Percentiles rank a stretch among this genome's conserved stretches.
Conservation (phyloP, 2,888 invertebrate species). For the Lithophane leautieri region DNA sequence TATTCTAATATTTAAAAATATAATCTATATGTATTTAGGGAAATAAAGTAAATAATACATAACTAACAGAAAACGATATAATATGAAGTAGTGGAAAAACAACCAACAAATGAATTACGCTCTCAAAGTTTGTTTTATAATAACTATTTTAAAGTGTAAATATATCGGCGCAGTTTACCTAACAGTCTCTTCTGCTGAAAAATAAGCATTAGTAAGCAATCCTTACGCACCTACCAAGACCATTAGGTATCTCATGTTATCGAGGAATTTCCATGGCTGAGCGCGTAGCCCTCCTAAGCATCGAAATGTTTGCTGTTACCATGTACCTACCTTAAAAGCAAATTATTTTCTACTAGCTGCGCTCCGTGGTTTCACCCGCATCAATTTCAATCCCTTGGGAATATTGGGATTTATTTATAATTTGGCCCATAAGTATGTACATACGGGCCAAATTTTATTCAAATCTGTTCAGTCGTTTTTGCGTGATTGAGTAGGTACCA, state of each 20-base stretch:
- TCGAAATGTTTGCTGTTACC: not conserved
- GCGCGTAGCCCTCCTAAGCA: not conserved
- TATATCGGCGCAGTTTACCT: not conserved
- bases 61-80: not conserved
- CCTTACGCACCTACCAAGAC: not conserved
- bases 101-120: not conserved
- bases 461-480: not conserved
- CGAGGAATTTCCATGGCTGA: not conserved
- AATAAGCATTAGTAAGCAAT: not conserved
- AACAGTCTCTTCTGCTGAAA: not conserved
- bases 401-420: not conserved
- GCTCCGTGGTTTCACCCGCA: not conserved
- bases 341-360: not conserved
- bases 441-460: not conserved
- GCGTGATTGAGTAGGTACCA: not conserved
- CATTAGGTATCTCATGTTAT: not conserved
- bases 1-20: too few species aligned
- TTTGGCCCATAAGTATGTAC: too few species aligned
- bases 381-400: not conserved
- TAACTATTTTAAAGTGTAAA: not conserved
- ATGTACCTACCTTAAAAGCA: not conserved
- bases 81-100: not conserved
- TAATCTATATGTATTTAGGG: too few species aligned
- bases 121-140: not conserved
- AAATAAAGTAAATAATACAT: too few species aligned